Base-by-base conservation (phyloP, 2,113 vertebrate species). In the Hippoglossus stenolepis region DNA sequence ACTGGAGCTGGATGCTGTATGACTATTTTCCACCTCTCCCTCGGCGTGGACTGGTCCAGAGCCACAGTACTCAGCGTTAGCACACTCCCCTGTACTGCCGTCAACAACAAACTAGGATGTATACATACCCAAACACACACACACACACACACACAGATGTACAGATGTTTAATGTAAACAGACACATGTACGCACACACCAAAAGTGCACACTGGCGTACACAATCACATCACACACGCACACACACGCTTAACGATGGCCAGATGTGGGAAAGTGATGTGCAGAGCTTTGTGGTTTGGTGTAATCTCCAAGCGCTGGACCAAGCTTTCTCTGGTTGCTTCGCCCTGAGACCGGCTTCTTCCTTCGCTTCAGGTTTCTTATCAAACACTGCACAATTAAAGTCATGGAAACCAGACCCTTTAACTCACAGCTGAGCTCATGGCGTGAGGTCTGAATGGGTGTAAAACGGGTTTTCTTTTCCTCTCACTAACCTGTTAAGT, bases 241-340 rank as follows among this genome's bases (percentile, higher is more conserved):
- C 35, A 45, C 35, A 72, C 70, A 65, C 54, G 65, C 73, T 40
- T 90, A 91, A 93, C 86, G 76, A 40, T 11, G 38, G 63, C 72
- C 91, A 93, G 85, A 92, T 90, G 91, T 86, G 74, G 54, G 51
- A 73, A 84, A 76, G 40, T 84, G 75, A 86, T 85, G 73, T 68
- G 75, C 31, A 45, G 72, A 13, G 38, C 70, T 74, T 62, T 86
- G 70, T 63, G 85, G 73, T 83, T 76, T 73, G 71, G 59, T 28
- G 0, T 80, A 64, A 87, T 79, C 75, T 68, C 58, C 21, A 53
- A 79, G 72, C 24, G 49, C 15, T 2, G 24, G 63, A 35, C 75
- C 4, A 8, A 79, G 67, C 26, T 51, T 80, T 72, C 35, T 65
- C 60, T 53, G 54, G 62, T 49, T 74, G 65, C 63, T 11, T 49